Base-by-base conservation (phyloP, 2,888 invertebrate species). In the Parelbella ahira region DNA sequence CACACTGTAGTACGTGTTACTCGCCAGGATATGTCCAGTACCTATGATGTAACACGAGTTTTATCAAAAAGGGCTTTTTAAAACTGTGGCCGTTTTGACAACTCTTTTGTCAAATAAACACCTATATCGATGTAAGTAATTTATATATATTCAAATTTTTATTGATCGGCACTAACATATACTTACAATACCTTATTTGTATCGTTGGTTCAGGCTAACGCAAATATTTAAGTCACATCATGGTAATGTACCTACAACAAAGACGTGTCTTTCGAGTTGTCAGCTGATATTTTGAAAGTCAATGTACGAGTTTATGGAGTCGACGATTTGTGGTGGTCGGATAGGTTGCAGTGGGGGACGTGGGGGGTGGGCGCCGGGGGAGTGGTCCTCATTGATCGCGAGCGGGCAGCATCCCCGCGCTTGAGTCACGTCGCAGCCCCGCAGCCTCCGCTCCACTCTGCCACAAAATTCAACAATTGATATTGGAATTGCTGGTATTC, bases 341-440 rank as follows among this genome's bases (percentile, higher is more conserved):
- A 64, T 60, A 58, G 66, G 60, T 68, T 63, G 63, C 55, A 52
- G 50, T 45, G 44, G 37, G 21, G 36, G 54, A 57, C 34, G 49
- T 41, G 58, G 52, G 45, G 56, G 45, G 57, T 52, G 41, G 32
- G 46, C 47, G 42, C 15, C 3, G 29, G 37, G 53, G 54, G 55
- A 56, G 54, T 45, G 52, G 49, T 58, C 67, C 76, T 86, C 86
- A 87, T 87, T 86, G 86, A 87, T 87, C 86, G 84, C 68, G 55
- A 53, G 56, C 61, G 68, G 73, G 72, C 75, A 76, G 73, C 73
- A 71, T 73, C 76, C 75, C 70, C 69, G 63, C 70, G 59, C 68
- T 56, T 55, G 50, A 54, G 42, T 47, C 51, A 54, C 59, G 37
- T 56, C 60, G 51, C 58, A 66, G 52, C 65, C 67, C 66, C 70